Evolutionary conservation across 2,888 invertebrate genomes (phyloP).

Genomic region (Tenthredo amoena): DNA sequence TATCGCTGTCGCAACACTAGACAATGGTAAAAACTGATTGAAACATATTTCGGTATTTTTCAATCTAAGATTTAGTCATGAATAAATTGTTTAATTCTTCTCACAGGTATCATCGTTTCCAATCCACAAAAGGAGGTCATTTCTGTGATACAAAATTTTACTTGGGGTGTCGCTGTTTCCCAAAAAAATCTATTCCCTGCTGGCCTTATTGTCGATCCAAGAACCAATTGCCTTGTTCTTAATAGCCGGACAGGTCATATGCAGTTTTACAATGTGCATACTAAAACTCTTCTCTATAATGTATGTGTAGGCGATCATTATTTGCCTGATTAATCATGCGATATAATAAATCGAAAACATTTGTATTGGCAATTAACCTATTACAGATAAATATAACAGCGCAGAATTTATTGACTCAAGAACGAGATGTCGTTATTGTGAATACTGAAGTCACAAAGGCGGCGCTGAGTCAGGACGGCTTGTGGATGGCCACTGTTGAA

Average conservation of each 20-base stretch:
- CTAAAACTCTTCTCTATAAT: constrained; percentile 85
- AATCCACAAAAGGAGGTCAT: constrained; percentile 80
- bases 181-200: constrained; percentile 80
- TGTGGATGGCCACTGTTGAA: constrained; percentile 88
- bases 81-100: constrained; percentile 8
- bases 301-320: constrained; percentile 78
- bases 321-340: constrained; percentile 13
- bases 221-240: constrained; percentile 83
- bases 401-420: constrained; percentile 85
- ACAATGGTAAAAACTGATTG: constrained; percentile 81
- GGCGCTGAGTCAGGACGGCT: constrained; percentile 84
- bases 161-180: constrained; percentile 80
- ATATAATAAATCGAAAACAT: not conserved
- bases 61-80: not conserved
- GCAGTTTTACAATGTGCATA: constrained; percentile 86
- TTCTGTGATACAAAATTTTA: constrained; percentile 85
- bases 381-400: constrained; percentile 85
- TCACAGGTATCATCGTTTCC: constrained; percentile 79
- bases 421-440: constrained; percentile 81
- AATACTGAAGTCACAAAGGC: constrained; percentile 84
- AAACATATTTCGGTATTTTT: constrained; percentile 43
- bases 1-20: constrained; percentile 84
- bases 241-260: constrained; percentile 88
- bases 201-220: constrained; percentile 82
- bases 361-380: constrained; percentile 48